Evolutionary conservation across 2,797 vertebrate genomes (phyloP).

Genomic region (Podargus strigoides): DNA sequence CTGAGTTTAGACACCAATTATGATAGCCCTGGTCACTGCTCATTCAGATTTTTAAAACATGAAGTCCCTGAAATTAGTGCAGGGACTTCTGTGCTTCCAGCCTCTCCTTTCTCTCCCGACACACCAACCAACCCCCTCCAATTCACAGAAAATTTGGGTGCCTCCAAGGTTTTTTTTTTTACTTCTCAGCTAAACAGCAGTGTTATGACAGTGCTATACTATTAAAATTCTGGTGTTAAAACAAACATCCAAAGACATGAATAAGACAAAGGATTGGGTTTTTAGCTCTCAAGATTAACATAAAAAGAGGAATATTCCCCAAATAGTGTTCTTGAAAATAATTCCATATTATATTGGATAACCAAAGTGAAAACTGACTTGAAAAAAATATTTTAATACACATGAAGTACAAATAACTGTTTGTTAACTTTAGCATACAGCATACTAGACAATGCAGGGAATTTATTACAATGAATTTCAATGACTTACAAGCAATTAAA

Average conservation of each 20-base stretch:
- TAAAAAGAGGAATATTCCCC: background rate
- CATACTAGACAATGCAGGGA: background rate
- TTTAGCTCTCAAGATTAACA: background rate
- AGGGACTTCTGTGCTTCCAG: background rate
- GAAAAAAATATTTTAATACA: background rate
- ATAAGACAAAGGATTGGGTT: background rate
- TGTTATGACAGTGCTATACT: background rate
- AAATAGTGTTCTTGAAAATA: background rate
- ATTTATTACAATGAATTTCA: background rate
- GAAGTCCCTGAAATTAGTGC: background rate
- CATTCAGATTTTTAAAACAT: no score
- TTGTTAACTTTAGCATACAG: background rate
- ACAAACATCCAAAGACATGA: background rate
- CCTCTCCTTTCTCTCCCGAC: background rate
- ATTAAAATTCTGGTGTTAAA: background rate
- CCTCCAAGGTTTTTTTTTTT: background rate
- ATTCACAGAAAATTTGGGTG: background rate
- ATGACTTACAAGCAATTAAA: conserved; percentile 31
- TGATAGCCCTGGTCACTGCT: background rate
- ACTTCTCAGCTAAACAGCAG: background rate
- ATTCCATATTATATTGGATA: background rate
- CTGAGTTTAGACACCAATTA: background rate
- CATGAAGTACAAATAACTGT: background rate
- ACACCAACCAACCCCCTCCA: background rate
- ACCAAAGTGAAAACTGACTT: background rate